Conservation (phyloP, 2,888 invertebrate species). For the Agriopis leucophaearia region DNA sequence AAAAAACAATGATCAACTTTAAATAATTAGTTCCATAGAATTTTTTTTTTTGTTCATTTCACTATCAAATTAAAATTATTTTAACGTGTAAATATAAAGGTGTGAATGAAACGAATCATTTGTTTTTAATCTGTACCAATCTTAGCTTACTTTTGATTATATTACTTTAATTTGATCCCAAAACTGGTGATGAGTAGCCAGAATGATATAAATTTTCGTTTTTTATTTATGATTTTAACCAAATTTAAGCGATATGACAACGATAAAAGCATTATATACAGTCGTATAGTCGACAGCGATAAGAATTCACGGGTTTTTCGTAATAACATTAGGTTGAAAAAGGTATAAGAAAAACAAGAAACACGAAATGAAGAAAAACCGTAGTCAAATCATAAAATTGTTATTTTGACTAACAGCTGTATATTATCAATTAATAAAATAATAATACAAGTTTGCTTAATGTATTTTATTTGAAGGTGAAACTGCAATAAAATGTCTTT, state of each 20-base stretch:
- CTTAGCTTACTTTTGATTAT: conserved; percentile 44
- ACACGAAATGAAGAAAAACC: neutral
- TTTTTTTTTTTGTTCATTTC: neutral
- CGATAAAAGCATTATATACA: conserved; percentile 52
- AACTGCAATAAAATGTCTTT: too few species aligned
- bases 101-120: neutral
- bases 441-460: too few species aligned
- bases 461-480: too few species aligned
- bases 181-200: conserved; percentile 72
- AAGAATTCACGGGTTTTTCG: conserved; percentile 20
- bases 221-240: conserved; percentile 56
- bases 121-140: conserved; percentile 33
- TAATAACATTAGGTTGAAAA: conserved; percentile 16
- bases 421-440: too few species aligned
- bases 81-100: neutral
- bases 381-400: neutral
- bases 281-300: conserved; percentile 35
- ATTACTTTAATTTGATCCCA: conserved; percentile 74
- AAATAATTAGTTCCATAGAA: neutral
- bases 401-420: too few species aligned
- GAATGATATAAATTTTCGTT: conserved; percentile 52
- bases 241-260: conserved; percentile 52
- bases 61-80: conserved; percentile 12
- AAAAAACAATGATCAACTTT: neutral
- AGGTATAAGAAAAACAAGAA: neutral